Base-by-base conservation (phyloP, 53 echinoderm and acorn worm genomes). In the Actinopyga echinites region DNA sequence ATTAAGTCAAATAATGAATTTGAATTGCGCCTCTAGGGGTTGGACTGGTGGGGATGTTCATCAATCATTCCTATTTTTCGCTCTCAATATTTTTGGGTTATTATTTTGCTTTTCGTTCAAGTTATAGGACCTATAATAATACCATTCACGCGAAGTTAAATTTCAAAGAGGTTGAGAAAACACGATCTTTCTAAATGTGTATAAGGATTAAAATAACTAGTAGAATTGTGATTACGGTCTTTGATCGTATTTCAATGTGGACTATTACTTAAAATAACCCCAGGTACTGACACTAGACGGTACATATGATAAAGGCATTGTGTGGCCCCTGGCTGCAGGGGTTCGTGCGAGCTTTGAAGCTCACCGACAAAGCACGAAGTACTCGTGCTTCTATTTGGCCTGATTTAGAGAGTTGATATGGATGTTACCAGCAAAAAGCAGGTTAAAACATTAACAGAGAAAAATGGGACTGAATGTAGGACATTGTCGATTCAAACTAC, bases 131-230 rank as follows among this genome's bases (percentile, higher is more conserved):
- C 43, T 42, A 28, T 65, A 71, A 40, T 71, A 71, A 71, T 42
- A 26, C 43, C 25, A 15, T 71, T 71, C 40, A 71, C 71, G 71
- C 9, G 24, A 71, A 71, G 37, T 71, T 71, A 68, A 71, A 71
- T 17, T 71, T 71, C 37, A 34, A 71, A 71, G 37, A 23, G 21
- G 71, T 71, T 44, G 71, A 71, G 71, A 71, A 71, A 71, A 71
- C 71, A 71, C 40, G 71, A 23, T 42, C 44, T 71, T 26, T 71
- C 40, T 71, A 30, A 36, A 34, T 65, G 20, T 65, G 26, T 71
- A 71, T 71, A 71, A 71, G 42, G 71, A 71, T 71, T 71, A 71
- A 71, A 71, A 71, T 71, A 71, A 40, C 71, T 71, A 44, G 71
- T 71, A 44, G 44, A 40, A 12, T 34, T 40, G 31, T 42, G 40